Evolutionary conservation across 1,140 invertebrate species (phyloP).

Genomic region (Bradysia coprophila): DNA sequence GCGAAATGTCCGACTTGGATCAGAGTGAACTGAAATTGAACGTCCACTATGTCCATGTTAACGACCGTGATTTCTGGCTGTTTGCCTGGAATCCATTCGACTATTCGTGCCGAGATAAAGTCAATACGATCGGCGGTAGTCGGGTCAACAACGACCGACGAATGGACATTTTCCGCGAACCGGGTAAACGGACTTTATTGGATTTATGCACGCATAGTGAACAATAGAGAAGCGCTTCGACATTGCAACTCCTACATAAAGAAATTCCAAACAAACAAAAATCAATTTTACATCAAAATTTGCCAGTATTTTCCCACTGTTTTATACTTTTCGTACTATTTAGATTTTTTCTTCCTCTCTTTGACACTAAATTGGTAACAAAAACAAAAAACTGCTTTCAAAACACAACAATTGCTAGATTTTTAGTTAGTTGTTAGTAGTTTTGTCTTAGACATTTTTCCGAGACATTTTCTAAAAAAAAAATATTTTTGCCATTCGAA

Average conservation of each 20-base stretch:
- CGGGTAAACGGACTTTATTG: conserved; percentile 23
- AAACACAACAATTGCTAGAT: no score
- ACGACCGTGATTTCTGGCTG: conserved; percentile 33
- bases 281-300: no score
- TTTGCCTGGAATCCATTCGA: conserved; percentile 39
- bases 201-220: conserved; percentile 19
- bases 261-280: background rate
- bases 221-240: no score
- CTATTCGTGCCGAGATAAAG: conserved; percentile 23
- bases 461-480: no score
- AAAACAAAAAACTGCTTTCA: no score
- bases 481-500: no score
- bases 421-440: no score
- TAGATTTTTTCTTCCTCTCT: no score
- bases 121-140: conserved; percentile 19
- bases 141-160: conserved; percentile 21
- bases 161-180: conserved; percentile 24
- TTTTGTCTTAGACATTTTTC: no score
- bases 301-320: no score
- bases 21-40: conserved; percentile 39
- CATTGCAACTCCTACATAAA: background rate
- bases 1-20: conserved; percentile 42
- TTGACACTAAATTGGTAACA: no score
- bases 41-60: conserved; percentile 32
- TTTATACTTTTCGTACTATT: no score